Conservation (phyloP, 2,888 invertebrate species). For the Sarcophaga subvicina region DNA sequence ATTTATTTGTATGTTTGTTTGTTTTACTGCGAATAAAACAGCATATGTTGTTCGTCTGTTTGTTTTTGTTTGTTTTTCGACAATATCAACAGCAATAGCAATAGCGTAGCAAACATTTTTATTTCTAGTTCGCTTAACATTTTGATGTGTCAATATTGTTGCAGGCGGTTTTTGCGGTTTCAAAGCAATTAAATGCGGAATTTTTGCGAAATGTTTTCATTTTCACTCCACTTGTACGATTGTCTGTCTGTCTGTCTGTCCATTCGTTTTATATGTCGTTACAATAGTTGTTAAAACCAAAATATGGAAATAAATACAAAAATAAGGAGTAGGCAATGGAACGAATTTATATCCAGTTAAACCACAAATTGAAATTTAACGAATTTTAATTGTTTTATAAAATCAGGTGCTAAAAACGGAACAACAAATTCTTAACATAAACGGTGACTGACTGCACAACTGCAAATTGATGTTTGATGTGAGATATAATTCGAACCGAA, state of each 20-base stretch:
- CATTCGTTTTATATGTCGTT: not conserved
- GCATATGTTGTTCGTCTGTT: not conserved
- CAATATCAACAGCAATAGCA: not conserved
- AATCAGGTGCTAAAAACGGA: conserved; percentile 44
- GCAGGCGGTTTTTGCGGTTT: conserved; percentile 73
- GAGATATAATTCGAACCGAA: too few relatives aligned
- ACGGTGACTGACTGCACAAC: too few relatives aligned
- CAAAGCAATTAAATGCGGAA: conserved; percentile 77
- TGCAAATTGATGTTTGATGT: too few relatives aligned
- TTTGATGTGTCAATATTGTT: conserved; percentile 79
- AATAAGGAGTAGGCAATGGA: not conserved
- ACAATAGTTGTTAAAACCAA: conserved; percentile 9
- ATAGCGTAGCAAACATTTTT: conserved; percentile 67
- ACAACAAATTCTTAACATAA: not conserved
- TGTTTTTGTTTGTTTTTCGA: not conserved
- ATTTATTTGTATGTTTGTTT: too few relatives aligned
- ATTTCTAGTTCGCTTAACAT: conserved; percentile 75
- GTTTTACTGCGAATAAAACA: not conserved
- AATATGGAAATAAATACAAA: conserved; percentile 25
- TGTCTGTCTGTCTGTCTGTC: conserved; percentile 3
- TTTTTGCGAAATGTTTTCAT: conserved; percentile 43
- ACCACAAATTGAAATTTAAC: conserved; percentile 60
- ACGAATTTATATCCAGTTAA: conserved; percentile 10
- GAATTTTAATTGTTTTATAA: conserved; percentile 41
- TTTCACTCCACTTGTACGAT: conserved; percentile 3